These are phyloP conservation scores for Plebejus argus DNA, from an alignment of 2,888 invertebrate genomes.

Conservation along the genomic window DNA sequence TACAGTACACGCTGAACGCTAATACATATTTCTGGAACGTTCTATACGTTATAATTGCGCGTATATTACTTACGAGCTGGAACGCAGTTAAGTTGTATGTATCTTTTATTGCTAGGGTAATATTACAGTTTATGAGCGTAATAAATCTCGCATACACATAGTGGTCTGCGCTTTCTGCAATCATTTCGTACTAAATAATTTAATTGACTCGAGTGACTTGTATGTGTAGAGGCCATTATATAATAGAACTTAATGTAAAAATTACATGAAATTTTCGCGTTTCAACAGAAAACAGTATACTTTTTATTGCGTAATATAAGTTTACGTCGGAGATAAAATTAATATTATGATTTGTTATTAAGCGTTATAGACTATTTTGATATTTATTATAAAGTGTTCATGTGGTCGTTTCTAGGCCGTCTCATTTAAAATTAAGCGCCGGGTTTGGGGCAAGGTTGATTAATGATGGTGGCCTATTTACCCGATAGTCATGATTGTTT, in stretches of 20 bases:
- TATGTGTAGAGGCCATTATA: slow-evolving; percentile 31
- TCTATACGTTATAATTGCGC: slow-evolving; percentile 46
- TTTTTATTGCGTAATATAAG: slow-evolving; percentile 67
- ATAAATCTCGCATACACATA: slow-evolving; percentile 67
- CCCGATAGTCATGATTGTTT: neutral
- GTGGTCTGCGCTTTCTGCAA: slow-evolving; percentile 55
- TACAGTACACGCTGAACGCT: neutral
- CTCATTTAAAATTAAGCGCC: neutral
- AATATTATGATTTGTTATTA: slow-evolving; percentile 39
- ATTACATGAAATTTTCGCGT: neutral
- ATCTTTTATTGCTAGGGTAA: slow-evolving; percentile 68
- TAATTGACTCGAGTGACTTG: slow-evolving; percentile 22
- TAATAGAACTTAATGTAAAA: slow-evolving; percentile 1
- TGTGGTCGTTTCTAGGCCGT: neutral
- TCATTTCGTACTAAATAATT: slow-evolving; percentile 42
- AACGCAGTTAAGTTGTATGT: slow-evolving; percentile 61
- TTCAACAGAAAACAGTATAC: slow-evolving; percentile 8
- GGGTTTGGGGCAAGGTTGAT: neutral
- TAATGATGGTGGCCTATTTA: neutral
- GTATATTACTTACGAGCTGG: slow-evolving; percentile 55
- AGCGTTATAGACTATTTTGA: slow-evolving; percentile 27
- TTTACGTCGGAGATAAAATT: slow-evolving; percentile 67
- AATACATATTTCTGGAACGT: slow-evolving; percentile 29
- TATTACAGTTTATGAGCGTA: slow-evolving; percentile 69
- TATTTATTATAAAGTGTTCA: neutral